These are phyloP conservation scores for Aspiorhynchus laticeps DNA, from an alignment of 2,113 vertebrate species.

Conservation along the genomic window DNA sequence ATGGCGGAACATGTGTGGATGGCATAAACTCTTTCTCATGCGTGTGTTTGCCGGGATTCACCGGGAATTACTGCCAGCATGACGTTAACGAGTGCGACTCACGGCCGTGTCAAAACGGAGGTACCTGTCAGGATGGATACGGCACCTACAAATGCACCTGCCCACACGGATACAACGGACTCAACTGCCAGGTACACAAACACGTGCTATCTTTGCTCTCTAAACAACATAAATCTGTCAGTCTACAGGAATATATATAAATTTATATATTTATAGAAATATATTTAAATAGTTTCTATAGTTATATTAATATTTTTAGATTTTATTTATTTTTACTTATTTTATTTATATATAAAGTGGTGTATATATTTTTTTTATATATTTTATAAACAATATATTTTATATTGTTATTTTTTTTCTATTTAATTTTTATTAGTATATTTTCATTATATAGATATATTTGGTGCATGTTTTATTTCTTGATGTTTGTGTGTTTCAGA, in stretches of 20 bases:
- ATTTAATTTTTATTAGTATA: too few species aligned
- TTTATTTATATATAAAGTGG: background rate
- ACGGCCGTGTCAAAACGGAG: constrained; percentile 88
- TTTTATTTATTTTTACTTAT: background rate
- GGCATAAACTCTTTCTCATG: constrained; percentile 96
- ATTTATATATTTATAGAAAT: background rate
- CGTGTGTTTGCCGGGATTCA: constrained; percentile 88
- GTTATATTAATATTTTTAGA: background rate
- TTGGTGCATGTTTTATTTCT: background rate
- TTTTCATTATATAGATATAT: background rate
- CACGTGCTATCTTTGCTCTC: background rate
- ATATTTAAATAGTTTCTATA: background rate
- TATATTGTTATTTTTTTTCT: too few species aligned
- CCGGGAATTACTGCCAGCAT: constrained; percentile 94
- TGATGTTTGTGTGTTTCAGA: constrained; percentile 69
- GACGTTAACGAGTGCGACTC: constrained; percentile 96
- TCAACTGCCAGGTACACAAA: constrained; percentile 89
- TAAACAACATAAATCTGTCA: background rate
- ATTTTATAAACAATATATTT: too few species aligned
- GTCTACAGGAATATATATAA: background rate
- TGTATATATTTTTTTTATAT: too few species aligned
- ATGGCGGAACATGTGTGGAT: constrained; percentile 90
- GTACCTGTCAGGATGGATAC: constrained; percentile 94
- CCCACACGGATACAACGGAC: constrained; percentile 90
- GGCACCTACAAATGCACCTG: constrained; percentile 95